Base-by-base conservation (phyloP, 2,113 vertebrate genomes). In the Malurus elegans region DNA sequence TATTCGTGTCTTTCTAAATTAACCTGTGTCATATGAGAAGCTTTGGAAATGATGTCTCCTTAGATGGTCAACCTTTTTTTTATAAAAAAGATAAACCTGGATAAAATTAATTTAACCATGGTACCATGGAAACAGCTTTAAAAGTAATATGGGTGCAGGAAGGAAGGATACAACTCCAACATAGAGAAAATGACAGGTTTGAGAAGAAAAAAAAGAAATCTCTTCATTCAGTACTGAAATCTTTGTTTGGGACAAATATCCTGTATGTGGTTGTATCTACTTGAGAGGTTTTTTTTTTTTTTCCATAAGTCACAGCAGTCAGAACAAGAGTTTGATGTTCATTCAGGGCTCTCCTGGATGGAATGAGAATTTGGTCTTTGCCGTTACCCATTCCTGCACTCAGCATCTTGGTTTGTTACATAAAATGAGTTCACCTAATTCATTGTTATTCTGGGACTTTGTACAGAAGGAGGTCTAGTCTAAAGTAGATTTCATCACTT, bases 41-140 rank as follows among this genome's bases (percentile, higher is more conserved):
- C 60, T 88, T 60, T 14, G 56, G 47, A 93, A 83, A 80, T 8
- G 0, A 31, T 36, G 9, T 70, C 60, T 70, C 64, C 44, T 78
- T 75, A 51, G 9, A 25, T 67, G 38, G 23, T 58, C 53, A 79
- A 66, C 24, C 21, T 64, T 78, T 51, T 51, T 62, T 51, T 21
- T 18, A 14, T 38, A 79, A 73, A 62, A 38, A 48, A 60, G 1
- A 48, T 34, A 72, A 79, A 67, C 2, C 7, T 48, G 47, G 23
- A 48, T 48, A 48, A 48, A 83, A 73, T 70, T 0, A 87, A 74
- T 89, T 66, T 72, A 78, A 61, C 45, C 28, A 79, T 15, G n/a
- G 18, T 70, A 24, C 81, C 71, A 66, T 93, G 58, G 91, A 94
- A 95, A 88, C 75, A 76, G 53, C 36, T 96, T 92, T 74, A 70